These are phyloP conservation scores for Pampusana beccarii DNA, from an alignment of 2,113 vertebrate species.

Conservation along the genomic window DNA sequence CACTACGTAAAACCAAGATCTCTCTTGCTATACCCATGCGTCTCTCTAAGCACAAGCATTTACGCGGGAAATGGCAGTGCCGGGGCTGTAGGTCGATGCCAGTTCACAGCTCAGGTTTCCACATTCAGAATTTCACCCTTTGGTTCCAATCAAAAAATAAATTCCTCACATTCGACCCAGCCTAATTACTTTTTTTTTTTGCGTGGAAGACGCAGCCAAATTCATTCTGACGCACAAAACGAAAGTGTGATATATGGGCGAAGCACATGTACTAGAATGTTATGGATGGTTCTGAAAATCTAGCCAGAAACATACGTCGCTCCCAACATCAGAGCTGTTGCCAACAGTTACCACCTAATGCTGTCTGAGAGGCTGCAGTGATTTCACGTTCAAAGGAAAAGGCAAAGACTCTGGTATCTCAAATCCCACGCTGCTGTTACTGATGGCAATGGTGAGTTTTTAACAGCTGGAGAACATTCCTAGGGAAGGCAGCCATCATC, in stretches of 20 bases:
- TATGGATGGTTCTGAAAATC: slow-evolving; percentile 36
- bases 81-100: accelerated
- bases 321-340: slow-evolving; percentile 20
- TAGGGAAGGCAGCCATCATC: not conserved
- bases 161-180: slow-evolving; percentile 11
- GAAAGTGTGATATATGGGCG: slow-evolving; percentile 30
- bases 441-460: not conserved
- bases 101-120: slow-evolving; percentile 1
- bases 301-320: slow-evolving; percentile 15
- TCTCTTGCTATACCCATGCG: not conserved
- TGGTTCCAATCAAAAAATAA: slow-evolving; percentile 11
- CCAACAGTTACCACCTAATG: slow-evolving; percentile 56
- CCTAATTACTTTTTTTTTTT: slow-evolving; percentile 16
- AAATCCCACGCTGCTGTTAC: not conserved
- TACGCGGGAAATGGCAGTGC: accelerated
- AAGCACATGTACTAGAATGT: not conserved
- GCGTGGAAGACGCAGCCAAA: slow-evolving; percentile 38
- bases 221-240: not conserved
- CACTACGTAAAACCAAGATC: not conserved
- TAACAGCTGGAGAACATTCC: not conserved
- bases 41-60: not conserved
- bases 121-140: not conserved
- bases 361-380: not conserved
- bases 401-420: not conserved
- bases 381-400: not conserved